Base-by-base conservation (phyloP, 2,113 vertebrate genomes). In the Prietella phreatophila region DNA sequence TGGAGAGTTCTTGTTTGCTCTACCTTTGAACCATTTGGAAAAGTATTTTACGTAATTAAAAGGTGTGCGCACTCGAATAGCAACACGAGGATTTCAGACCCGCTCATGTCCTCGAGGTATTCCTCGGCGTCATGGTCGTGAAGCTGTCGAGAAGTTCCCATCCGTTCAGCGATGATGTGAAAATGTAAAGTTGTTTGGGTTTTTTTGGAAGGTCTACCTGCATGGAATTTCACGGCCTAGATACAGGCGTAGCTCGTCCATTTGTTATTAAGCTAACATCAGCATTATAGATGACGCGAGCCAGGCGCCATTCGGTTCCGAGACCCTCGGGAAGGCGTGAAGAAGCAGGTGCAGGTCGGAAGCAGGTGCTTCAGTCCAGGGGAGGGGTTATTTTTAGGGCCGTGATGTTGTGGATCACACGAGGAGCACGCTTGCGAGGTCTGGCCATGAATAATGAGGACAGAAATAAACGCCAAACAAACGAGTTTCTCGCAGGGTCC, bases 301-400 rank as follows among this genome's bases (percentile, higher is more conserved):
- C 53, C 3, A 56, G 27, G 47, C 4, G 30, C 30, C 27, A 15
- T 61, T 63, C 19, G 19, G 69, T 56, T 7, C 55, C 20, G 53
- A 67, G 36, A 33, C 50, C 53, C 86, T 39, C 6, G 50, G 86
- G 69, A 55, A 39, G 81, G 55, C 25, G 27, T 25, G 55, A 20
- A 50, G 80, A 27, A 75, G 81, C 80, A 87, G 86, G 81, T 83
- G 86, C 39, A 19, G 65, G 55, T 10, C 67, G 73, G 61, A 83
- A 47, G 86, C 86, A 87, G 86, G 80, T 87, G 86, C 63, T 82
- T 55, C 5, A 17, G 50, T 53, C 76, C 76, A 79, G 50, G 1
- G 14, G n/a, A 75, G 84, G 47, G 30, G 82, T 69, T 90, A 86
- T 88, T 90, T 90, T 88, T 90, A 88, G 79, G 14, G 33, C 15